Conservation (phyloP, 2,888 invertebrate genomes). For the Scelioninae gen. 1 region DNA sequence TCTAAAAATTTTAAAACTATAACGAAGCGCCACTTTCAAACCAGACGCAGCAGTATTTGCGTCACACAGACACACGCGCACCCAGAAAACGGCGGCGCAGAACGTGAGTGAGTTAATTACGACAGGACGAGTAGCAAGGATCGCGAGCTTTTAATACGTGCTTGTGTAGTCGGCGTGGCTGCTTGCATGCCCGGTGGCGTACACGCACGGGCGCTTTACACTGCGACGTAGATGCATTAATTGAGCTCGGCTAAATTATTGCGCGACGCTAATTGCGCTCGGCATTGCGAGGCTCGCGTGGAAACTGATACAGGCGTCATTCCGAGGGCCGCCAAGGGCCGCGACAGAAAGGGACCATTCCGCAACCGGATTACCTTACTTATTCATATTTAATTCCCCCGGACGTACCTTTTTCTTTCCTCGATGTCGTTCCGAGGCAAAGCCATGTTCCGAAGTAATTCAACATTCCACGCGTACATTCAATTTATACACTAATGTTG, state of each 20-base stretch:
- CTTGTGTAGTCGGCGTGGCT: constrained; percentile 60
- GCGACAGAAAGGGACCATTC: constrained; percentile 55
- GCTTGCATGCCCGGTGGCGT: constrained; percentile 62
- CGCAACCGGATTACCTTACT: constrained; percentile 61
- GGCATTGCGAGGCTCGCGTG: constrained; percentile 68
- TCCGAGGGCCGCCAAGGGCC: constrained; percentile 55
- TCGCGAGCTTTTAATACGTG: constrained; percentile 70
- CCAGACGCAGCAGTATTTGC: too few relatives aligned
- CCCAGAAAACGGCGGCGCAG: constrained; percentile 6
- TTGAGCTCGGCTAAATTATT: constrained; percentile 82
- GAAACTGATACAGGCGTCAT: constrained; percentile 64
- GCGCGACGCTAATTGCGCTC: constrained; percentile 81
- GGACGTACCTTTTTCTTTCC: constrained; percentile 32
- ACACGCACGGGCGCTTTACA: constrained; percentile 76
- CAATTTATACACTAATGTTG: constrained; percentile 36
- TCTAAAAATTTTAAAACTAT: not conserved
- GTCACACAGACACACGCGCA: too few relatives aligned
- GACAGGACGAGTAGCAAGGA: constrained; percentile 63
- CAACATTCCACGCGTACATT: constrained; percentile 44
- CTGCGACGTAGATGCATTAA: constrained; percentile 78
- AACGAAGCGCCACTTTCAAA: constrained; percentile 7
- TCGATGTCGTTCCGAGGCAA: constrained; percentile 36
- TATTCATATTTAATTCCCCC: constrained; percentile 64
- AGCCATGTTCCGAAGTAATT: constrained; percentile 36
- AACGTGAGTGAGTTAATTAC: constrained; percentile 68